Evolutionary conservation across 2,113 vertebrate species (phyloP).

Genomic region (Myxocyprinus asiaticus): DNA sequence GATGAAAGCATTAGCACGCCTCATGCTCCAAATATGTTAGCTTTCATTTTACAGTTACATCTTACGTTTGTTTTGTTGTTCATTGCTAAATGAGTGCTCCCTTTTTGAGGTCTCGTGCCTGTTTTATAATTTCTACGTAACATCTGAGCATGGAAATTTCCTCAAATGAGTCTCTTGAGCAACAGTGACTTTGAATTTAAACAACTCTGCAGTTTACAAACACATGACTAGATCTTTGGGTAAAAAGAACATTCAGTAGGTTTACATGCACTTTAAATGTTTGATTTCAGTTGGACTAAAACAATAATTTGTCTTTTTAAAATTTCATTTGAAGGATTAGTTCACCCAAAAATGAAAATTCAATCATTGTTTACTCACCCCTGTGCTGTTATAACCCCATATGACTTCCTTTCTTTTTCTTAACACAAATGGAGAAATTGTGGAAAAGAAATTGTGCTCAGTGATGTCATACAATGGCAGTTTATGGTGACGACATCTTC

Average conservation of each 20-base stretch:
- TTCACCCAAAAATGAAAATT: too few relatives aligned
- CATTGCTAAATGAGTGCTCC: constrained; percentile 4
- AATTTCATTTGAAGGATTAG: too few relatives aligned
- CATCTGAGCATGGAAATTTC: background rate
- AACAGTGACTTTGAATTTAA: background rate
- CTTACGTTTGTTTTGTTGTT: background rate
- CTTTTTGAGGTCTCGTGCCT: constrained; percentile 22
- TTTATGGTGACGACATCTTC: too few relatives aligned
- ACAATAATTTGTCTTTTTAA: too few relatives aligned
- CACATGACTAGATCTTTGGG: background rate
- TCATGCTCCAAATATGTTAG: constrained; percentile 25
- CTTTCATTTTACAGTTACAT: constrained; percentile 26
- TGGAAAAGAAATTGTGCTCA: too few relatives aligned
- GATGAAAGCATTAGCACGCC: constrained; percentile 21
- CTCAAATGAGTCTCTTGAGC: constrained; percentile 12
- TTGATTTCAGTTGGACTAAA: background rate
- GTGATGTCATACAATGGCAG: too few relatives aligned
- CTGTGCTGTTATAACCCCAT: too few relatives aligned
- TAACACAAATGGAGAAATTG: too few relatives aligned
- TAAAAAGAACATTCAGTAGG: background rate
- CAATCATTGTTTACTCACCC: too few relatives aligned
- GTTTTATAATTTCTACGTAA: background rate
- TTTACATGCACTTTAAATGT: background rate
- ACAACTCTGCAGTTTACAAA: constrained; percentile 9
- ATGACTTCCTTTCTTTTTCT: too few relatives aligned